A percentile compares a stretch with the other conserved stretches of the same genome.
Evolutionary conservation across 2,888 invertebrate species (phyloP).

Genomic region (Gisinianus flammeolus): DNA sequence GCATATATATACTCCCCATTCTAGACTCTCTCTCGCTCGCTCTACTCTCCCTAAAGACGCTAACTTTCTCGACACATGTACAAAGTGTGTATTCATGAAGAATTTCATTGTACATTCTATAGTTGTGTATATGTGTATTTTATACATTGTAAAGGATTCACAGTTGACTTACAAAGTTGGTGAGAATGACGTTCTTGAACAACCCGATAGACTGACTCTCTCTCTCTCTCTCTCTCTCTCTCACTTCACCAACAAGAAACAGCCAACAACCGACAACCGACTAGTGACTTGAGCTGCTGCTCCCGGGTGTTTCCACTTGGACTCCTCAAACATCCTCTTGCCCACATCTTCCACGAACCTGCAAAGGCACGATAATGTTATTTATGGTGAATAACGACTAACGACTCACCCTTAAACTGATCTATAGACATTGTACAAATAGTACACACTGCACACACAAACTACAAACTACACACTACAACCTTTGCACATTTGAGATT

Average conservation of each 20-base stretch:
- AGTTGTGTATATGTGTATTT: neutral
- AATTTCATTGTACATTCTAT: neutral
- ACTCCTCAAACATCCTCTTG: neutral
- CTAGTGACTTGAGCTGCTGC: too few relatives aligned
- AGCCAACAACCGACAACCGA: neutral
- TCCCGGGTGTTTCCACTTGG: neutral
- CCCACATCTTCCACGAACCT: constrained; percentile 1
- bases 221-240: too few relatives aligned
- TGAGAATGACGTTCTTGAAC: too few relatives aligned
- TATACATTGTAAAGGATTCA: neutral
- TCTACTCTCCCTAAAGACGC: neutral
- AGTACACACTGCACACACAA: neutral
- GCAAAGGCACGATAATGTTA: constrained; percentile 43
- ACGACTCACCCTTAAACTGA: constrained; percentile 39
- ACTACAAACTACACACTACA: too few relatives aligned
- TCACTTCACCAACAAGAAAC: too few relatives aligned
- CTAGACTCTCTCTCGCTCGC: constrained; percentile 1
- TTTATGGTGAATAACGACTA: constrained; percentile 44
- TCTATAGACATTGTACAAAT: constrained; percentile 40
- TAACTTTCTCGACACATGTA: neutral
- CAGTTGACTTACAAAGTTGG: neutral
- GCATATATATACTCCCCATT: constrained; percentile 14
- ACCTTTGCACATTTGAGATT: constrained; percentile 31
- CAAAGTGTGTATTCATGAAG: too few relatives aligned
- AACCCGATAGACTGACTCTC: too few relatives aligned